Percentiles rank a stretch among this genome's conserved stretches.
Evolutionary conservation across 2,888 invertebrate species (phyloP).

Genomic region (Limenitis arthemis): DNA sequence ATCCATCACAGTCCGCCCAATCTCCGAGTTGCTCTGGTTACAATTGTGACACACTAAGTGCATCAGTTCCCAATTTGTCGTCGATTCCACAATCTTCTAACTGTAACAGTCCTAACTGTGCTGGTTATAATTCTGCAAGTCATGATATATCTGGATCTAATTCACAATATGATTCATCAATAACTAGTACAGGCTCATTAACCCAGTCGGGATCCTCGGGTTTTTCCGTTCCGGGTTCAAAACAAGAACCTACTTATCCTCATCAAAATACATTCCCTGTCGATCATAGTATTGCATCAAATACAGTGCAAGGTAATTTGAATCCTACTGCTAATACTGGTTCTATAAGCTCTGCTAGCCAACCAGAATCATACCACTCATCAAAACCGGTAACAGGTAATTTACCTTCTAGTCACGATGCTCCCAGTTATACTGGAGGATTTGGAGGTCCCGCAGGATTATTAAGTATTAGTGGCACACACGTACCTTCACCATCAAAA

Average conservation of each 20-base stretch:
- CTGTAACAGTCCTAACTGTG: slow-evolving; percentile 32
- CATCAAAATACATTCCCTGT: neutral
- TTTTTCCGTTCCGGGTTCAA: neutral
- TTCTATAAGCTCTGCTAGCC: neutral
- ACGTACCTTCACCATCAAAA: neutral
- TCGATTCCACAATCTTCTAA: slow-evolving; percentile 4
- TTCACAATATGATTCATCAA: neutral
- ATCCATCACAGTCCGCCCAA: slow-evolving; percentile 5
- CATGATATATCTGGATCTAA: neutral
- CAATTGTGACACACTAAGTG: slow-evolving; percentile 11
- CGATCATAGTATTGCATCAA: neutral
- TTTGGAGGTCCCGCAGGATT: slow-evolving; percentile 20
- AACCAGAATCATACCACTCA: neutral
- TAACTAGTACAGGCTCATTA: neutral
- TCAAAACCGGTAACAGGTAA: slow-evolving; percentile 1
- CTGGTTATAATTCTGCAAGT: slow-evolving; percentile 2
- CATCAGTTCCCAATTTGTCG: neutral
- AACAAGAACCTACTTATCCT: neutral
- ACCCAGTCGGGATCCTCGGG: neutral
- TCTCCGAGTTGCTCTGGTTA: slow-evolving; percentile 3
- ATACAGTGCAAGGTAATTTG: neutral
- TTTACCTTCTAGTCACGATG: slow-evolving; percentile 9
- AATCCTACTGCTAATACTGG: slow-evolving; percentile 1
- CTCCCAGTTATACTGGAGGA: slow-evolving; percentile 21
- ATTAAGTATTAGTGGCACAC: neutral